phyloP scores from a whole-genome alignment of 2,888 invertebrate genomes.

The Stictocephala bisonia region DNA sequence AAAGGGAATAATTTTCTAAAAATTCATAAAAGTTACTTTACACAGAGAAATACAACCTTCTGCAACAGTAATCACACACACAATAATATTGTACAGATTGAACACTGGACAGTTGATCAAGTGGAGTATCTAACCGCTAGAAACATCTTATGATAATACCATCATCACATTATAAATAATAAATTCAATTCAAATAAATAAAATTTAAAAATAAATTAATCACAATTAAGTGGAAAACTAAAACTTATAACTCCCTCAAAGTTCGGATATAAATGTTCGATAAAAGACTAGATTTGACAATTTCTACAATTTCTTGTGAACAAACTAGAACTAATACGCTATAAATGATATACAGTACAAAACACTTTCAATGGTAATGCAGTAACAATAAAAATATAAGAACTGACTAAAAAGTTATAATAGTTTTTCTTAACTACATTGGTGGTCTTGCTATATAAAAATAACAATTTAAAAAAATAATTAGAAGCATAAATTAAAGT shows the following conservation, averaged over 20 bases:
- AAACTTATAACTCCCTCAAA: background rate
- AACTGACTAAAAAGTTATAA: background rate
- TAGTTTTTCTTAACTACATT: background rate
- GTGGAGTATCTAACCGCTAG: no score
- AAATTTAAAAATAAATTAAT: slow-evolving; percentile 12
- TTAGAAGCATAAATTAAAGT: background rate
- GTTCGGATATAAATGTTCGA: slow-evolving; percentile 8
- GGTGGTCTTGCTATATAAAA: background rate
- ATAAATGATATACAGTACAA: slow-evolving; percentile 28
- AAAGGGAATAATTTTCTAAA: no score
- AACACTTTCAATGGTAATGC: no score
- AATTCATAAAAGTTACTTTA: no score
- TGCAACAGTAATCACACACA: no score
- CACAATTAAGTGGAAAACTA: slow-evolving; percentile 30
- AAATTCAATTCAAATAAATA: slow-evolving; percentile 22
- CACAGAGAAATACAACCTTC: no score
- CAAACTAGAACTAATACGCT: background rate
- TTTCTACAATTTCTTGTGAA: slow-evolving; percentile 5
- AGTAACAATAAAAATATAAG: no score
- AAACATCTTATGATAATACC: slow-evolving; percentile 13
- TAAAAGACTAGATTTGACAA: slow-evolving; percentile 37
- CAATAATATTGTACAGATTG: no score
- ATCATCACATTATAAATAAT: slow-evolving; percentile 23
- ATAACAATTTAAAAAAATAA: background rate
- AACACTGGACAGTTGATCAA: background rate